These are phyloP conservation scores for Lontra canadensis DNA, from an alignment of 2,113 vertebrate genomes.

Conservation along the genomic window DNA sequence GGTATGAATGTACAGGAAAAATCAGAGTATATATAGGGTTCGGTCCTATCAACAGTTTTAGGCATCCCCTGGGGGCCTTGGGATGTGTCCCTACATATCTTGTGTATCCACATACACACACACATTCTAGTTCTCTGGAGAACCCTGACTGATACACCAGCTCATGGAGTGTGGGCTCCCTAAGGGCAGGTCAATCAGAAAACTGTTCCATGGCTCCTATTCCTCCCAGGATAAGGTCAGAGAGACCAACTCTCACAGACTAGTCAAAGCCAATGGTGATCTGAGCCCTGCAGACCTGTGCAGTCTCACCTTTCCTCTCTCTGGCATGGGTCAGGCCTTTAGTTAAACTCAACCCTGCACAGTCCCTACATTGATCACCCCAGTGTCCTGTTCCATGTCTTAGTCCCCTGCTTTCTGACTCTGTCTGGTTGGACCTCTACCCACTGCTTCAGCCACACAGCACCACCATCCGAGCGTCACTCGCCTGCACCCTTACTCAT, in stretches of 20 bases:
- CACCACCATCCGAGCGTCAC: not conserved
- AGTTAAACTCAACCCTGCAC: accelerated
- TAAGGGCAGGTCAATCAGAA: not conserved
- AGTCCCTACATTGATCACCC: accelerated
- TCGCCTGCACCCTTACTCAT: not conserved
- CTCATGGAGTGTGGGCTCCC: not conserved
- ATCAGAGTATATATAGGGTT: not conserved
- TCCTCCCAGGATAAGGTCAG: not conserved
- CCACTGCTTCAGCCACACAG: not conserved
- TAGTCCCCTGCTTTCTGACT: not conserved
- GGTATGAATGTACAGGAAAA: not conserved
- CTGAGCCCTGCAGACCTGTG: not conserved
- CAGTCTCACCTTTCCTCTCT: not conserved
- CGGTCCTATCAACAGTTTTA: not conserved
- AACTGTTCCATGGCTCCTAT: accelerated
- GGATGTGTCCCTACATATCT: not conserved
- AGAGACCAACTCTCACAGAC: not conserved
- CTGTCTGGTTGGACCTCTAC: not conserved
- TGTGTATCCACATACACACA: accelerated
- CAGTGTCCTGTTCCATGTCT: not conserved
- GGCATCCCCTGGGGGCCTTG: not conserved
- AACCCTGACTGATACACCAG: not conserved
- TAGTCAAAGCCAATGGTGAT: accelerated
- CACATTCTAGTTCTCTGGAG: not conserved
- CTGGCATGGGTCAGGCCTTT: not conserved